phyloP scores from a whole-genome alignment of 1,140 invertebrate species.

The Paracyclopina nana region DNA sequence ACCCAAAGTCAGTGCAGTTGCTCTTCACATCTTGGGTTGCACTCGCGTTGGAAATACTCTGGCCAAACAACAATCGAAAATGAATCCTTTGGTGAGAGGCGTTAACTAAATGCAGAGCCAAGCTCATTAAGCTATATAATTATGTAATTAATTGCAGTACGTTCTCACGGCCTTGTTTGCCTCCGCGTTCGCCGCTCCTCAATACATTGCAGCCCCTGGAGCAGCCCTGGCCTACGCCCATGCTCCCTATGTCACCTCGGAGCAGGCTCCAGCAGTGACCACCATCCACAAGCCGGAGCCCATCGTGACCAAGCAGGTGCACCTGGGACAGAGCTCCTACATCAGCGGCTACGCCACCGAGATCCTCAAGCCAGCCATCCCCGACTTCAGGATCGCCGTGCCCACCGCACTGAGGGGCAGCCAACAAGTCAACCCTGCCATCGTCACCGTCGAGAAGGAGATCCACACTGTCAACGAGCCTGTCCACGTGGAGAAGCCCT shows the following conservation, averaged over 20 bases:
- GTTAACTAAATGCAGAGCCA: no score
- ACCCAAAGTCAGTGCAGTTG: no score
- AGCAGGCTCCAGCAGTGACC: neutral
- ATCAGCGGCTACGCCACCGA: neutral
- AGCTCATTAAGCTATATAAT: no score
- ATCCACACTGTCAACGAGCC: conserved; percentile 14
- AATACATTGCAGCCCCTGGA: neutral
- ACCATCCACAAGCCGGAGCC: neutral
- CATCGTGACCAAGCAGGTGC: conserved; percentile 9
- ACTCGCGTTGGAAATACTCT: no score
- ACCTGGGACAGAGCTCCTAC: neutral
- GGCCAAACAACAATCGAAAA: no score
- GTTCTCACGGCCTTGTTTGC: conserved; percentile 1
- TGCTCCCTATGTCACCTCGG: conserved; percentile 5
- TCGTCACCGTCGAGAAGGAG: conserved; percentile 4
- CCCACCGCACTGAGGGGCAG: conserved; percentile 4
- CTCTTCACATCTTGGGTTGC: no score
- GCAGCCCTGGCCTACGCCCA: neutral
- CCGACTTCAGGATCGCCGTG: conserved; percentile 5
- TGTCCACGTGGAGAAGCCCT: conserved; percentile 2
- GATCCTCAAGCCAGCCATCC: conserved; percentile 11
- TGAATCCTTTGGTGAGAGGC: no score
- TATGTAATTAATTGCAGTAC: no score
- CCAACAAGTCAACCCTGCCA: neutral
- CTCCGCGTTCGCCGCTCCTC: neutral